phyloP scores from a whole-genome alignment of 1,140 invertebrate genomes.

The Thereuonema tuberculata region DNA sequence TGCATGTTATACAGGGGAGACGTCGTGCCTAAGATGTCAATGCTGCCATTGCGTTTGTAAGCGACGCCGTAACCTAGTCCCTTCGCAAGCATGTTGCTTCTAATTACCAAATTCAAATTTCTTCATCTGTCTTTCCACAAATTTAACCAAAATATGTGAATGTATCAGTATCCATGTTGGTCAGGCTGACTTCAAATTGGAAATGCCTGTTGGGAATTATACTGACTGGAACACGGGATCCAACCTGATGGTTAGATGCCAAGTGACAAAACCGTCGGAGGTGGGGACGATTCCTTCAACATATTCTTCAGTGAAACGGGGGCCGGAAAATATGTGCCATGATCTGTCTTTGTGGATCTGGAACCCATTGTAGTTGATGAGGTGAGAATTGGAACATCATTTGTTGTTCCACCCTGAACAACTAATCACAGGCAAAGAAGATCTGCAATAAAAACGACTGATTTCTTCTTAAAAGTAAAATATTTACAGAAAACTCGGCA shows the following conservation, averaged over 20 bases:
- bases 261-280: conserved; percentile 25
- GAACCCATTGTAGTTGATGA: conserved; percentile 42
- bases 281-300: conserved; percentile 25
- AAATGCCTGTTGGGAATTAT: conserved; percentile 46
- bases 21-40: conserved; percentile 21
- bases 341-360: conserved; percentile 41
- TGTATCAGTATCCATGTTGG: conserved; percentile 39
- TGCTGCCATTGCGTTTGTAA: not conserved
- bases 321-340: conserved; percentile 39
- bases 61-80: too few species aligned
- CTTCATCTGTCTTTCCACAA: too few species aligned
- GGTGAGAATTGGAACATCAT: too few species aligned
- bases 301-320: conserved; percentile 44
- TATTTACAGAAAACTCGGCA: too few species aligned
- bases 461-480: too few species aligned
- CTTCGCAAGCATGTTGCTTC: too few species aligned
- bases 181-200: conserved; percentile 45
- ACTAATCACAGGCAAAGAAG: too few species aligned
- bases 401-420: too few species aligned
- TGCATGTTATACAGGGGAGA: conserved; percentile 61
- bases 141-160: too few species aligned
- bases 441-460: too few species aligned
- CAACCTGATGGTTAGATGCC: conserved; percentile 34
- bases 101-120: too few species aligned
- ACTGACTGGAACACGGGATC: too few species aligned